Evolutionary conservation across 2,888 invertebrate species (phyloP), one percentile per base, ranked within the genome.

Genomic region (Gryllus longicercus): DNA sequence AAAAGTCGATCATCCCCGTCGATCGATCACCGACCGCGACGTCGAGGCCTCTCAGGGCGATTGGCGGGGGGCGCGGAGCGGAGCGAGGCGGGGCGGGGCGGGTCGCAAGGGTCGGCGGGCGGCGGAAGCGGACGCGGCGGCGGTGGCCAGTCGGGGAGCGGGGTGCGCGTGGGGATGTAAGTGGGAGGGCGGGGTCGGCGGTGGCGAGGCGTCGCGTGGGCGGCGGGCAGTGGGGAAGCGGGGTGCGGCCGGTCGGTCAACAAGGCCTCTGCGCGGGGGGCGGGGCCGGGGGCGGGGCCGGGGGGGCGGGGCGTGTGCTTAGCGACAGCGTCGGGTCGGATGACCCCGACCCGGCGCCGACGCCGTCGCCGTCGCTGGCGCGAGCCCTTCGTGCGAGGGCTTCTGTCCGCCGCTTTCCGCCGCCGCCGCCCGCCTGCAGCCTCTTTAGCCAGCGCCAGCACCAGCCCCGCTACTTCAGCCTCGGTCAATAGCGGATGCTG

Each of bases 251-350:
- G 38, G 38, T 63, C 63, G 63, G 63, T 63, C 63, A 63, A 63
- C 63, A 63, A 63, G 63, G n/a, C n/a, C 63, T n/a, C 63, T 5
- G n/a, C 63, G 14, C 63, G 16, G 63, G 14, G 14, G 16, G 18
- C 63, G 14, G 14, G 63, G 63, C 10, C 10, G 38, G 38, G 38
- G 2, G 38, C 4, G 63, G 63, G 63, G 63, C 63, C 3, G 11
- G 63, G 63, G 63, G n/a, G 63, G 63, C 12, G 14, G 63, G n/a
- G 63, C n/a, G 63, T 63, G 63, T 63, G 63, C 63, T 63, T 63
- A 63, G n/a, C 63, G 63, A 14, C n/a, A n/a, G n/a, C 63, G 63
- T 63, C 63, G 63, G 63, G n/a, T 63, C 63, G 63, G 63, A n/a
- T 63, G 63, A 63, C 63, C 63, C 63, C n/a, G 63, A n/a, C n/a